Percentiles rank a stretch among this genome's conserved stretches.
phyloP scores from a whole-genome alignment of 2,113 vertebrate species.

The Benitochromis conjunctus region DNA sequence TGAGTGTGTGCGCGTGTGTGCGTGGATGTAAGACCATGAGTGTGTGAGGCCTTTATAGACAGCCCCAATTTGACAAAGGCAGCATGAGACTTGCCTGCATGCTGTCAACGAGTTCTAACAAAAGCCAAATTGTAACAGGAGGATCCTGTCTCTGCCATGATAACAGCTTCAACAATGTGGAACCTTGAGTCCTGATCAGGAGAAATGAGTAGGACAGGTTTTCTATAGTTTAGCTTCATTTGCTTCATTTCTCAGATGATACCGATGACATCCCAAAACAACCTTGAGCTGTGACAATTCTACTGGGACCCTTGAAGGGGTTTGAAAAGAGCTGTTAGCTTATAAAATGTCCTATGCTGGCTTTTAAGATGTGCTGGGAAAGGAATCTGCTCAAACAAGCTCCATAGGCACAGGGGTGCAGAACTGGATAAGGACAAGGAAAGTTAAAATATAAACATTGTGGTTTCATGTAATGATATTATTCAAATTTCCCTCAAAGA shows the following conservation, averaged over 20 bases:
- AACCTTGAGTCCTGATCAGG: not conserved
- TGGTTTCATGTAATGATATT: not conserved
- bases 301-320: not conserved
- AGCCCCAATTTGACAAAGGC: constrained; percentile 1
- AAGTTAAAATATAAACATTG: not conserved
- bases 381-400: constrained; percentile 1
- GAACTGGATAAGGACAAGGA: not conserved
- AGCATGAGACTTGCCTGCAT: constrained; percentile 29
- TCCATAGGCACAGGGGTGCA: constrained; percentile 2
- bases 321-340: constrained; percentile 11
- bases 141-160: constrained; percentile 39
- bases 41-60: constrained; percentile 3
- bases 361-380: not conserved
- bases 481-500: not conserved
- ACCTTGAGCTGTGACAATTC: constrained; percentile 41
- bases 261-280: constrained; percentile 36
- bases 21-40: not conserved
- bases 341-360: not conserved
- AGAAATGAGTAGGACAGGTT: constrained; percentile 9
- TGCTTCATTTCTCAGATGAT: constrained; percentile 22
- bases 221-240: constrained; percentile 26
- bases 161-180: constrained; percentile 48
- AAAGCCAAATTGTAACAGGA: constrained; percentile 34
- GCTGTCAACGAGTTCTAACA: constrained; percentile 13
- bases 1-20: not conserved